phyloP scores from a whole-genome alignment of 2,113 vertebrate species.

The Pygoscelis antarcticus region DNA sequence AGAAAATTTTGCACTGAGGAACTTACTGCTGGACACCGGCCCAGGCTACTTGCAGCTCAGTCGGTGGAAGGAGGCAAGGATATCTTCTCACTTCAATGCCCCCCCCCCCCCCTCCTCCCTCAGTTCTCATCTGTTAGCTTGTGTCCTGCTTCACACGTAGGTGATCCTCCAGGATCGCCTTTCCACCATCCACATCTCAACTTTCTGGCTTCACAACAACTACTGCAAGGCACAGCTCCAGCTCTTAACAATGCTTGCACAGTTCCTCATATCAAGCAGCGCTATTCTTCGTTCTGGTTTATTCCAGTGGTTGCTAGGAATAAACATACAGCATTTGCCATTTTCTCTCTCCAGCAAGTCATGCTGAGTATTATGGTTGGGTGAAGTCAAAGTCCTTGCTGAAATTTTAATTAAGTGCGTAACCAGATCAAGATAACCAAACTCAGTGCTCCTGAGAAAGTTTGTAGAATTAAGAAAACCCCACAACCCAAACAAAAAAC shows the following conservation, averaged over 20 bases:
- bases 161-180: constrained; percentile 39
- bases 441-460: not conserved
- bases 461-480: not conserved
- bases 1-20: not conserved
- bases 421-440: not conserved
- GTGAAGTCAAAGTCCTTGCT: not conserved
- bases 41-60: not conserved
- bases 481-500: not conserved
- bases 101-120: not conserved
- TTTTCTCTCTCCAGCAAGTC: not conserved
- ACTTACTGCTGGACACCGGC: not conserved
- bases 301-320: not conserved
- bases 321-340: not conserved
- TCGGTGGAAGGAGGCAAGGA: not conserved
- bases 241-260: not conserved
- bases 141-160: not conserved
- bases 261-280: not conserved
- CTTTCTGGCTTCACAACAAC: not conserved
- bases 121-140: constrained; percentile 13
- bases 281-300: not conserved
- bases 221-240: not conserved
- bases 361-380: accelerated
- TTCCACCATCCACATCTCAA: constrained; percentile 6
- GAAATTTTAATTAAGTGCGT: not conserved
- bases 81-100: not conserved